phyloP scores from a whole-genome alignment of 1,140 invertebrate species.

The Dysdera silvatica region DNA sequence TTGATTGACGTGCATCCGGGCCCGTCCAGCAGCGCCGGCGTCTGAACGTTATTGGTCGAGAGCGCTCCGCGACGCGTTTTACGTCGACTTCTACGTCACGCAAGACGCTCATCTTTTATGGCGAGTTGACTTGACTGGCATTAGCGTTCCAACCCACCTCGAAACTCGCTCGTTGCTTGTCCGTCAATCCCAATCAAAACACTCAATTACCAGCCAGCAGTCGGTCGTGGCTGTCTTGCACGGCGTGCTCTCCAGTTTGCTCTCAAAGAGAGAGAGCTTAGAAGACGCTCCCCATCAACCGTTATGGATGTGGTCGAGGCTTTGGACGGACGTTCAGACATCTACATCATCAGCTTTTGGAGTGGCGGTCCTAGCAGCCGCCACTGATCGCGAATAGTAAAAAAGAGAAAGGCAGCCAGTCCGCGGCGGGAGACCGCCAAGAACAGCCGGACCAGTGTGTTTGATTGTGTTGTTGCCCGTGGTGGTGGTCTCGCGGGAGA shows the following conservation, averaged over 20 bases:
- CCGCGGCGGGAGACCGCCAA: no score
- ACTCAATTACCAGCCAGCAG: conserved; percentile 35
- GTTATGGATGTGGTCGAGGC: no score
- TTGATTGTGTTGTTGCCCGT: no score
- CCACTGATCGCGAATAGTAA: no score
- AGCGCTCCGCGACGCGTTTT: not conserved
- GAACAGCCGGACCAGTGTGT: no score
- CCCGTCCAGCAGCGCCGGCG: conserved; percentile 16
- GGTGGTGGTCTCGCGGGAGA: not conserved
- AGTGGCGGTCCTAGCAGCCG: no score
- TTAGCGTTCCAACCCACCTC: conserved; percentile 38
- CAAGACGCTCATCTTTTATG: conserved; percentile 34
- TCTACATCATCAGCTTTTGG: no score
- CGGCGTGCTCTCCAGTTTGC: no score
- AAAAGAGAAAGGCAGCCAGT: no score
- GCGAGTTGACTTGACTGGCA: conserved; percentile 43
- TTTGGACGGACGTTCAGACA: no score
- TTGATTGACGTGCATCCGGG: conserved; percentile 33
- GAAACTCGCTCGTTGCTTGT: conserved; percentile 35
- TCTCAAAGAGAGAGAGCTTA: no score
- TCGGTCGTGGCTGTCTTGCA: conserved; percentile 8
- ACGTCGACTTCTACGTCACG: conserved; percentile 29
- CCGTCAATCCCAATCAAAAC: conserved; percentile 38
- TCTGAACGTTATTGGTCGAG: conserved; percentile 17
- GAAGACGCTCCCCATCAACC: no score